These are phyloP conservation scores for Zaprionus lineosus DNA, from an alignment of 2,888 invertebrate species.

Conservation along the genomic window DNA sequence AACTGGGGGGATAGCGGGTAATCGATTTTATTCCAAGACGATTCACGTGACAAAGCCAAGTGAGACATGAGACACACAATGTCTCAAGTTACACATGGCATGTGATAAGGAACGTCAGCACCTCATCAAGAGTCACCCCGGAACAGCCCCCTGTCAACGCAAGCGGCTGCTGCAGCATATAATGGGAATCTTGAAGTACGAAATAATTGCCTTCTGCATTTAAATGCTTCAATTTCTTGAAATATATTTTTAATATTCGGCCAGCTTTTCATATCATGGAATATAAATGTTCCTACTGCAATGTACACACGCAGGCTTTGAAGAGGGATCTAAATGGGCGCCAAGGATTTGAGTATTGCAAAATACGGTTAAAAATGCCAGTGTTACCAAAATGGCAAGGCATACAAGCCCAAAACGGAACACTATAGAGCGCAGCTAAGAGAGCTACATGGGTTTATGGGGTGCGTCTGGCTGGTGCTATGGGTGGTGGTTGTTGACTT, in stretches of 20 bases:
- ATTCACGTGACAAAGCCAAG: conserved; percentile 47
- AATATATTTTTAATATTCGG: too few relatives aligned
- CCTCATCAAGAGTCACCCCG: conserved; percentile 57
- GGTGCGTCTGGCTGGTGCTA: conserved; percentile 22
- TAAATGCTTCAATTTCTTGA: neutral
- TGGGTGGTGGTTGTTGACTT: conserved; percentile 34
- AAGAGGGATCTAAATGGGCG: conserved; percentile 38
- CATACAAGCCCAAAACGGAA: neutral
- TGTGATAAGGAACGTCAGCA: conserved; percentile 66
- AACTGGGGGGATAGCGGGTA: conserved; percentile 41
- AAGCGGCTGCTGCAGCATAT: conserved; percentile 4
- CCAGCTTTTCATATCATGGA: too few relatives aligned
- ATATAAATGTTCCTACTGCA: too few relatives aligned
- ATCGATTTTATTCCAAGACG: conserved; percentile 68
- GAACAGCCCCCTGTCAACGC: conserved; percentile 35
- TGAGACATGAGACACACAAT: conserved; percentile 37
- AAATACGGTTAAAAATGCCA: conserved; percentile 22
- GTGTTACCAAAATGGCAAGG: neutral
- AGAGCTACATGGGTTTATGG: conserved; percentile 9
- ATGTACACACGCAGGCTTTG: neutral
- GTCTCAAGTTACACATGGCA: conserved; percentile 67
- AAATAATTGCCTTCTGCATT: too few relatives aligned
- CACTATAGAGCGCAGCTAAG: conserved; percentile 2
- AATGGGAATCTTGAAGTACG: conserved; percentile 11
- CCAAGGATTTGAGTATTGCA: conserved; percentile 59